These are phyloP conservation scores for Oryzias woworae DNA, from an alignment of 2,113 vertebrate genomes.

Conservation along the genomic window DNA sequence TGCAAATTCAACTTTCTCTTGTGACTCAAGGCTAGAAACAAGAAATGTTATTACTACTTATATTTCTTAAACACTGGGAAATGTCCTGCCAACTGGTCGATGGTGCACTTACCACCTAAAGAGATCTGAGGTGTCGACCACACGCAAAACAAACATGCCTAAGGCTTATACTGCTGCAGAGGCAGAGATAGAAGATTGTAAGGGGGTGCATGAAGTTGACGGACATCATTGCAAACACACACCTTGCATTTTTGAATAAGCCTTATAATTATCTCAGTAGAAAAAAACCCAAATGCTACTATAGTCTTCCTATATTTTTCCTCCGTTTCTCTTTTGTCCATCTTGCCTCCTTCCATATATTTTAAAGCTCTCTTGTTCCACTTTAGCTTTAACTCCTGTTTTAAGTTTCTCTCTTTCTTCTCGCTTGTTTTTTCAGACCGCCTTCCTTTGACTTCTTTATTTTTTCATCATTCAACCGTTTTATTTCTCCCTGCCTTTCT, in stretches of 20 bases:
- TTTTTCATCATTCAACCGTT: neutral
- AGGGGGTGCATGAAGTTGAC: slow-evolving; percentile 62
- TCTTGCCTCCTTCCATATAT: neutral
- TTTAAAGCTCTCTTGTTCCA: neutral
- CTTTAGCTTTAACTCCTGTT: neutral
- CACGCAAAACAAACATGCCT: slow-evolving; percentile 59
- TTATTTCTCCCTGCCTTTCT: neutral
- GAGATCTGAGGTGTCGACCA: slow-evolving; percentile 67
- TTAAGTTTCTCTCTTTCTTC: neutral
- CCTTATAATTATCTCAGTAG: slow-evolving; percentile 56
- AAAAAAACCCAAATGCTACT: slow-evolving; percentile 12
- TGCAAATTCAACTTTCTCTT: slow-evolving; percentile 38
- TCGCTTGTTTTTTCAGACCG: neutral
- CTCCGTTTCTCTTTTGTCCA: slow-evolving; percentile 6
- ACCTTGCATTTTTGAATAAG: slow-evolving; percentile 49
- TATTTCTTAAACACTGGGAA: slow-evolving; percentile 18
- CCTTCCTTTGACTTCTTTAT: neutral
- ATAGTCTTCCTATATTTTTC: neutral
- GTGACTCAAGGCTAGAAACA: slow-evolving; percentile 35
- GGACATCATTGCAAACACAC: slow-evolving; percentile 67
- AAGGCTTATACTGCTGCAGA: slow-evolving; percentile 15
- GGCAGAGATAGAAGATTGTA: slow-evolving; percentile 37
- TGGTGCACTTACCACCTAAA: slow-evolving; percentile 56
- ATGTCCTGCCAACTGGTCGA: slow-evolving; percentile 31
- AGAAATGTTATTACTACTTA: slow-evolving; percentile 50